Base-by-base conservation (phyloP, 2,113 vertebrate species). In the Athene noctua region DNA sequence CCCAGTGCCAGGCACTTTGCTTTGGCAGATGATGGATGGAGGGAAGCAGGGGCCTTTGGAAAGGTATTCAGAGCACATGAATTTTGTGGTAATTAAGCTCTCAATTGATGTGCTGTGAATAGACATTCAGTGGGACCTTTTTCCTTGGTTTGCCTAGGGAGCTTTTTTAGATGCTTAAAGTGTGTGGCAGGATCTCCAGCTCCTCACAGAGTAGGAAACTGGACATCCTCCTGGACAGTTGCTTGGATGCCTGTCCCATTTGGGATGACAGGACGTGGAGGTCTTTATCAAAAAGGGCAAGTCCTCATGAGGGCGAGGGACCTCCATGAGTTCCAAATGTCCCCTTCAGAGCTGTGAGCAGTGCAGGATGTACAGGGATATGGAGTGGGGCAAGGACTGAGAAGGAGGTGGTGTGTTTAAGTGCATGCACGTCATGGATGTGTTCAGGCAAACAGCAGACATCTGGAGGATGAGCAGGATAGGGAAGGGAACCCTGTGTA, bases 401-500 rank as follows among this genome's bases (percentile, higher is more conserved):
- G 58, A 80, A 89, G 70, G 78, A 77, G 54, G 49, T 44, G 21
- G 44, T 15, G 23, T 80, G 46, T 62, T 61, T 36, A 68, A n/a
- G 9, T 38, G 55, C 9, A 10, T 26, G 30, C n/a, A 34, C 0
- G 0, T 46, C 18, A 12, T 2, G 38, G 61, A 58, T 89, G 38
- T 55, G 38, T 68, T 85, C 68, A 61, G 70, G 83, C 51, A 86
- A 77, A 89, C 2, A 71, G 52, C 38, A 8, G 92, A 65, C 80
- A 85, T 92, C 86, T 95, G 95, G 94, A 91, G 66, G 79, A 80
- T 0, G 9, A 88, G 84, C 12, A 5, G 66, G 51, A 47, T 68
- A 81, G 1, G 54, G 47, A 92, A 94, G 88, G 82, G 86, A 95
- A 85, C 58, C 94, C 94, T 82, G 30, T 90, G 71, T 94, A 59